Evolutionary conservation across 2,797 vertebrate genomes (phyloP).

Genomic region (Anniella stebbinsi): DNA sequence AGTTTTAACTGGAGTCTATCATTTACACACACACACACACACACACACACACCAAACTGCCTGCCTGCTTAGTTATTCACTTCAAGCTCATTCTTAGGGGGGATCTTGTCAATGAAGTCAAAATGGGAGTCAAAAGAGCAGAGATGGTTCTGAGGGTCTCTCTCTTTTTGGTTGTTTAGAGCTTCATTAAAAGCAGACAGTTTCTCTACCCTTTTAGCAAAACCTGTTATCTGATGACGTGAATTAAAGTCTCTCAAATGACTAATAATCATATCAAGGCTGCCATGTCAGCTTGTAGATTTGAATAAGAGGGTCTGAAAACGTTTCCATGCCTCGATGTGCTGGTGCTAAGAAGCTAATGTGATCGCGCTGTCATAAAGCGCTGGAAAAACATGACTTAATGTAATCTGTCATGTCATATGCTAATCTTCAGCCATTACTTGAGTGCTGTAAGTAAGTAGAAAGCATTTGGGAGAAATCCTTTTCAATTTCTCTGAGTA

Average conservation of each 20-base stretch:
- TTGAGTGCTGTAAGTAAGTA: conserved; percentile 91
- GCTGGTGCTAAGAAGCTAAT: conserved; percentile 98
- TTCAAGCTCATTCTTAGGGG: conserved; percentile 77
- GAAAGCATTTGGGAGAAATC: conserved; percentile 90
- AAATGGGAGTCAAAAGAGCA: conserved; percentile 74
- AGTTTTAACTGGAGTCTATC: conserved; percentile 61
- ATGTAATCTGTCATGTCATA: conserved; percentile 99
- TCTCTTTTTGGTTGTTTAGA: conserved; percentile 75
- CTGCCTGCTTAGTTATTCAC: conserved; percentile 79
- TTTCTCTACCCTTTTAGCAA: conserved; percentile 91
- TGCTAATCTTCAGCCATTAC: conserved; percentile 98
- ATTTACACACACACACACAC: conserved; percentile 15
- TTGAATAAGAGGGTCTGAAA: conserved; percentile 98
- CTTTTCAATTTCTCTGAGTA: conserved; percentile 88
- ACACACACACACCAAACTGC: background rate
- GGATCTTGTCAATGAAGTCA: conserved; percentile 83
- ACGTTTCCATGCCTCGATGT: conserved; percentile 96
- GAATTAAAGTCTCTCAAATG: conserved; percentile 96
- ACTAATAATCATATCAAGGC: conserved; percentile 99
- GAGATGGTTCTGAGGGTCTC: conserved; percentile 74
- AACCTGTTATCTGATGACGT: conserved; percentile 93
- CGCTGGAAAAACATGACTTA: conserved; percentile 94
- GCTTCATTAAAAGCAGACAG: conserved; percentile 90
- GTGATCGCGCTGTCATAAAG: conserved; percentile 93
- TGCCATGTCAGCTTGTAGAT: conserved; percentile 97